phyloP scores from a whole-genome alignment of 2,888 invertebrate genomes.

The Flexamia atlantica region DNA sequence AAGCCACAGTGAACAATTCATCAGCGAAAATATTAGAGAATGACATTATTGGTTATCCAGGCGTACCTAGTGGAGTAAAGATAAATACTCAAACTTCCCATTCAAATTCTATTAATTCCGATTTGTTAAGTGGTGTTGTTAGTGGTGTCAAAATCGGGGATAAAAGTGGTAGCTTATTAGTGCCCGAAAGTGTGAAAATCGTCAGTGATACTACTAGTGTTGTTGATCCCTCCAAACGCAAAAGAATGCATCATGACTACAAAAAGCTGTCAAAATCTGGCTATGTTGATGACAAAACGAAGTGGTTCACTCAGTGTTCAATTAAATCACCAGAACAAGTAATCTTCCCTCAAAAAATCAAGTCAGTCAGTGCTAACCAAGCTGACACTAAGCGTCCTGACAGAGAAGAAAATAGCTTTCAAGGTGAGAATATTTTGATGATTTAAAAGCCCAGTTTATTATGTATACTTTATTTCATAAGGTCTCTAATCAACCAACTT shows the following conservation, averaged over 20 bases:
- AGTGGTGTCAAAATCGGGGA: neutral
- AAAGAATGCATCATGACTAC: slow-evolving; percentile 61
- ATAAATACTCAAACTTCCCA: slow-evolving; percentile 35
- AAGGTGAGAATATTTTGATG: no score
- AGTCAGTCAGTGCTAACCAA: neutral
- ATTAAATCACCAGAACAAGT: slow-evolving; percentile 19
- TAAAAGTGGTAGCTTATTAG: slow-evolving; percentile 20
- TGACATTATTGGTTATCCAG: slow-evolving; percentile 62
- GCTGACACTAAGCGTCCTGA: slow-evolving; percentile 9
- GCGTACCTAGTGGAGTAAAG: slow-evolving; percentile 61
- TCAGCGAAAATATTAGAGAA: slow-evolving; percentile 62
- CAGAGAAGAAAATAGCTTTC: slow-evolving; percentile 1
- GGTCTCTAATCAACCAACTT: no score
- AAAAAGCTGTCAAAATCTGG: slow-evolving; percentile 61
- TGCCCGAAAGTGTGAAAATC: neutral
- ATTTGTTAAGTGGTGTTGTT: slow-evolving; percentile 8
- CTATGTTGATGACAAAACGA: slow-evolving; percentile 57
- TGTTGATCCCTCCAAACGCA: slow-evolving; percentile 54
- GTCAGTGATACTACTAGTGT: neutral
- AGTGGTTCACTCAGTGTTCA: slow-evolving; percentile 47
- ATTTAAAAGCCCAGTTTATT: no score
- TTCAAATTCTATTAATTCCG: slow-evolving; percentile 4
- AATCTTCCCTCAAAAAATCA: neutral
- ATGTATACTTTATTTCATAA: no score
- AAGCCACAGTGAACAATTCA: slow-evolving; percentile 4